Percentiles rank a stretch among this genome's conserved stretches.
Conservation (phyloP, 2,888 invertebrate species). For the Hartigia nigra region DNA sequence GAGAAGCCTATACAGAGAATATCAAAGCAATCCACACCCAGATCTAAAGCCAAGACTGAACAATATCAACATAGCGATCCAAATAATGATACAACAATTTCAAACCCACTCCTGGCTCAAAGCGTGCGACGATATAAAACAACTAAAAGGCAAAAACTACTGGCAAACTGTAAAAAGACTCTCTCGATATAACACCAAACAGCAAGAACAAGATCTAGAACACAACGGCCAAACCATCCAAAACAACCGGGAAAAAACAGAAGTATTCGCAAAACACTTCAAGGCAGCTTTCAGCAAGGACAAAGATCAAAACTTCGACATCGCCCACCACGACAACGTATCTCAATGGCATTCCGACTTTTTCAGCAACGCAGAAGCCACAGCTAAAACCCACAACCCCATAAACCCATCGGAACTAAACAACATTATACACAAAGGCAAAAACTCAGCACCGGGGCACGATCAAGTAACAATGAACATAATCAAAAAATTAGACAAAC, state of each 20-base stretch:
- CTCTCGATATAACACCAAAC: constrained; percentile 1
- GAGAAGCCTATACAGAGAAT: constrained; percentile 6
- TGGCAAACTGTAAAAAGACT: constrained; percentile 24
- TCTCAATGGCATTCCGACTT: constrained; percentile 7
- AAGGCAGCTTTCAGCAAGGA: neutral
- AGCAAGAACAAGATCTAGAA: constrained; percentile 3
- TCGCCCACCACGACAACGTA: neutral
- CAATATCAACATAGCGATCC: constrained; percentile 18
- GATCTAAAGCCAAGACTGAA: constrained; percentile 14
- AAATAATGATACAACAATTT: constrained; percentile 13
- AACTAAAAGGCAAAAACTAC: constrained; percentile 17
- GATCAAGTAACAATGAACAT: constrained; percentile 13
- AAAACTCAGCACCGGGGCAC: constrained; percentile 18
- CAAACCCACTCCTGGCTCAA: constrained; percentile 17
- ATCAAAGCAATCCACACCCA: neutral
- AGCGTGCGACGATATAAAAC: constrained; percentile 19
- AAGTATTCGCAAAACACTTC: constrained; percentile 13
- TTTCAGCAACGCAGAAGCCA: neutral
- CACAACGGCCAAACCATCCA: constrained; percentile 5
- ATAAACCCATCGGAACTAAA: neutral
- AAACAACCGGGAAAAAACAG: constrained; percentile 10
- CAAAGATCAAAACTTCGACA: constrained; percentile 1
- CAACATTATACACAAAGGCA: constrained; percentile 11
- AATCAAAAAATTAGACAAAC: neutral
- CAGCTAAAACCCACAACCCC: neutral